Percentiles rank a stretch among this genome's conserved stretches.
Conservation (phyloP, 2,888 invertebrate species). For the Laspeyria flexula region DNA sequence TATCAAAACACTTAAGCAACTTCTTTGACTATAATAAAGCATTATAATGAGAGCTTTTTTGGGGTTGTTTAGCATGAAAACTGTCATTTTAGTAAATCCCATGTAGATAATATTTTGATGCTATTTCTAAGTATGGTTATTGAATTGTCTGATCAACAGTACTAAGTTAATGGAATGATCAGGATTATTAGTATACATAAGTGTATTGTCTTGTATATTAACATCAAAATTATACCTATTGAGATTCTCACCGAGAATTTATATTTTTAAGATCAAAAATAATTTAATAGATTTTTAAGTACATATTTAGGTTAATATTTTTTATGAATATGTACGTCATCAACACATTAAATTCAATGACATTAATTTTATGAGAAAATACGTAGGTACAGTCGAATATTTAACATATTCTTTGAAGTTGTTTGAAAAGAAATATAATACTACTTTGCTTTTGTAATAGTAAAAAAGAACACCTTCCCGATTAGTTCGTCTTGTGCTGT, state of each 20-base stretch:
- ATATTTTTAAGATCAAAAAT: neutral
- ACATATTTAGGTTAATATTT: neutral
- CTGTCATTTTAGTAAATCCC: neutral
- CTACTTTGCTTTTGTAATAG: too few species aligned
- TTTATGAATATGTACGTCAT: neutral
- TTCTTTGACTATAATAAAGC: conserved; percentile 32
- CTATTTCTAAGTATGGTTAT: neutral
- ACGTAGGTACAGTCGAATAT: too few species aligned
- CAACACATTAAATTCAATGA: too few species aligned
- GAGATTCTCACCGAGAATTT: conserved; percentile 61
- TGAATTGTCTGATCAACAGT: conserved; percentile 1
- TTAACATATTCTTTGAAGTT: too few species aligned
- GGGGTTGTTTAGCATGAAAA: neutral
- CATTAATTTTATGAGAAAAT: too few species aligned
- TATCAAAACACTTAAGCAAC: conserved; percentile 65
- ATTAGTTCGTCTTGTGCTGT: too few species aligned
- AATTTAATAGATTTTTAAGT: neutral
- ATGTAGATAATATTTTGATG: neutral
- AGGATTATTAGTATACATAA: conserved; percentile 44
- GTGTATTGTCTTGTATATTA: neutral
- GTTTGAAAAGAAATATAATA: too few species aligned
- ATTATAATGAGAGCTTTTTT: too few species aligned
- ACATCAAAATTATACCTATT: conserved; percentile 20
- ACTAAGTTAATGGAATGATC: conserved; percentile 66
- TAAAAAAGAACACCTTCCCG: too few species aligned